Percentiles rank a stretch among this genome's conserved stretches.
Evolutionary conservation across 1,140 invertebrate species (phyloP).

Genomic region (Drosophila paulistorum): DNA sequence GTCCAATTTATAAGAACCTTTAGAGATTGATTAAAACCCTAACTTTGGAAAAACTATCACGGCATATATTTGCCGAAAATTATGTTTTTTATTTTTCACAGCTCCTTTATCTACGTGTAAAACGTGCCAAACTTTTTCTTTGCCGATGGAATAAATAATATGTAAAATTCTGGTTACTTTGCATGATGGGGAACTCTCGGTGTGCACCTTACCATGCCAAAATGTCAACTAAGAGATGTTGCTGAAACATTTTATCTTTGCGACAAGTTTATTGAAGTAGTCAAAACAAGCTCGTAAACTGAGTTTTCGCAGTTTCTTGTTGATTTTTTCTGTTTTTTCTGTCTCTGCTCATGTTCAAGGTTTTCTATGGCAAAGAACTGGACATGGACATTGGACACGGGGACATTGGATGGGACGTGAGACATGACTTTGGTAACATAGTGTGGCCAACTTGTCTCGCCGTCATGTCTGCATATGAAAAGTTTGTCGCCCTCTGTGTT

Average conservation of each 20-base stretch:
- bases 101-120: too few species aligned
- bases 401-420: background rate
- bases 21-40: too few species aligned
- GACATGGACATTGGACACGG: background rate
- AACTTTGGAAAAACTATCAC: too few species aligned
- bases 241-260: conserved; percentile 17
- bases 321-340: background rate
- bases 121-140: too few species aligned
- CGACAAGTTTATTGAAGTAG: conserved; percentile 26
- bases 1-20: too few species aligned
- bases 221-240: conserved; percentile 4
- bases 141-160: too few species aligned
- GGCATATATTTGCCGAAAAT: too few species aligned
- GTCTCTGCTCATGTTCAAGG: conserved; percentile 16
- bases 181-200: too few species aligned
- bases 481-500: conserved; percentile 52
- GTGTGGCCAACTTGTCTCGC: conserved; percentile 45
- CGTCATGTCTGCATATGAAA: conserved; percentile 46
- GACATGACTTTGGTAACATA: background rate
- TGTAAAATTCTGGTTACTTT: too few species aligned
- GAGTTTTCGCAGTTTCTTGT: conserved; percentile 9
- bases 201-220: background rate
- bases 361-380: conserved; percentile 8
- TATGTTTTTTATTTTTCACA: too few species aligned
- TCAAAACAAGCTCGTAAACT: conserved; percentile 30